phyloP scores from a whole-genome alignment of 2,888 invertebrate genomes.

The Noctua fimbriata region DNA sequence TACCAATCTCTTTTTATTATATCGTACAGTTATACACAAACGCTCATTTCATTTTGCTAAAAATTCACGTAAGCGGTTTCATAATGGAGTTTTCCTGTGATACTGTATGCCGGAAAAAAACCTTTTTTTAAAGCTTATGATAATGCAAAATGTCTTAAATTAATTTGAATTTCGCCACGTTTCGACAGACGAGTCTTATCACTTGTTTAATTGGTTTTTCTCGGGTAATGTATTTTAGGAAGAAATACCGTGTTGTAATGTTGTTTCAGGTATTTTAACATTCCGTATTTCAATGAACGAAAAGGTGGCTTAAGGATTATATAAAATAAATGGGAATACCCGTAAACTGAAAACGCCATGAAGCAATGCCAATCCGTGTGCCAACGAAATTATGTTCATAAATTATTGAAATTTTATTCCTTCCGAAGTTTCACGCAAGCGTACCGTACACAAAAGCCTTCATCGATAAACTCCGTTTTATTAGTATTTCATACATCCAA shows the following conservation, averaged over 20 bases:
- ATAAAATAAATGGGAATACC: constrained; percentile 36
- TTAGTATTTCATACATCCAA: constrained; percentile 69
- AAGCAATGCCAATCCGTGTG: constrained; percentile 55
- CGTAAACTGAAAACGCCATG: constrained; percentile 46
- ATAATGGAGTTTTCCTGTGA: constrained; percentile 70
- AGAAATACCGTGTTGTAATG: constrained; percentile 9
- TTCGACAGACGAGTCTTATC: constrained; percentile 64
- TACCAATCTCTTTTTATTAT: constrained; percentile 63
- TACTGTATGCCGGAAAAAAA: constrained; percentile 69
- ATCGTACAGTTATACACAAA: constrained; percentile 62
- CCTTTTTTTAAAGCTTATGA: constrained; percentile 74
- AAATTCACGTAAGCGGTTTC: constrained; percentile 71
- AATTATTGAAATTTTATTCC: constrained; percentile 64
- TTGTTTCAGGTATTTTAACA: constrained; percentile 24
- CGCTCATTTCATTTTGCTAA: constrained; percentile 68
- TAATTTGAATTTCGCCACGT: constrained; percentile 71
- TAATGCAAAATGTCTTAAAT: constrained; percentile 72
- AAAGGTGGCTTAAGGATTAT: constrained; percentile 32
- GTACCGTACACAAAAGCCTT: constrained; percentile 47
- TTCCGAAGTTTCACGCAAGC: constrained; percentile 58
- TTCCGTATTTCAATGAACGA: constrained; percentile 24
- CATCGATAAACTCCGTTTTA: constrained; percentile 68
- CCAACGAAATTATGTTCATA: constrained; percentile 58
- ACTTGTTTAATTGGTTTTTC: constrained; percentile 63
- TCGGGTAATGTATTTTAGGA: constrained; percentile 22